Evolutionary conservation across 2,797 vertebrate species (phyloP), one percentile per base, ranked within the genome.

Genomic region (Parauchenoglanis ngamensis): DNA sequence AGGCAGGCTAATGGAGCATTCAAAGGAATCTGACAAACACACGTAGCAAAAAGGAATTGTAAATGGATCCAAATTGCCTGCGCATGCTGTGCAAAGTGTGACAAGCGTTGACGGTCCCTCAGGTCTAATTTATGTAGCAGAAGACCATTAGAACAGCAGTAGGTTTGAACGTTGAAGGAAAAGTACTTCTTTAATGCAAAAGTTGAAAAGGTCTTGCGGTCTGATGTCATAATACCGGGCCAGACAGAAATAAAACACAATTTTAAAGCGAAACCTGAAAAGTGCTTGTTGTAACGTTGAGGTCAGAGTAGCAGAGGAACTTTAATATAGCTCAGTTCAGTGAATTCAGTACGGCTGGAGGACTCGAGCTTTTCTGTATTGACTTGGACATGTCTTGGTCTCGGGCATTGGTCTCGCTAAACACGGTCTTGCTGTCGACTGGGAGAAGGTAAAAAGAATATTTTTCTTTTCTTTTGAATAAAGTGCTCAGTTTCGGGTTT

Each of bases 111-210:
- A 77, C 57, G 35, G 25, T 77, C 56, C 46, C 57, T 52, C 67
- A 15, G 57, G 77, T 81, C 68, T 85, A 85, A 85, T 88, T 85
- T 73, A 54, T 44, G 19, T 31, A 61, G 46, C 46, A 15, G 46
- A 63, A n/a, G 56, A 25, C 75, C 83, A 72, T 79, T 84, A 87
- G 75, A 72, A 57, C 78, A 81, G 52, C 77, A 25, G 49, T 49
- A 35, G 65, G 54, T 57, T 57, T 31, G 40, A 49, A 84, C 57
- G 61, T 84, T 78, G 67, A 19, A 72, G 46, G 23, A 82, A 67
- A 65, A 67, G 35, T 57, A 35, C 28, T 84, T 56, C 7, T 82
- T 82, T 49, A 10, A 82, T 82, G 25, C 35, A 40, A 44, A 52
- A 13, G 56, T 49, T 35, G 21, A 35, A 59, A 59, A 86, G 35